Percentiles rank a stretch among this genome's conserved stretches.
These are phyloP conservation scores for Myodes glareolus DNA, from an alignment of 2,113 vertebrate species.

Conservation along the genomic window DNA sequence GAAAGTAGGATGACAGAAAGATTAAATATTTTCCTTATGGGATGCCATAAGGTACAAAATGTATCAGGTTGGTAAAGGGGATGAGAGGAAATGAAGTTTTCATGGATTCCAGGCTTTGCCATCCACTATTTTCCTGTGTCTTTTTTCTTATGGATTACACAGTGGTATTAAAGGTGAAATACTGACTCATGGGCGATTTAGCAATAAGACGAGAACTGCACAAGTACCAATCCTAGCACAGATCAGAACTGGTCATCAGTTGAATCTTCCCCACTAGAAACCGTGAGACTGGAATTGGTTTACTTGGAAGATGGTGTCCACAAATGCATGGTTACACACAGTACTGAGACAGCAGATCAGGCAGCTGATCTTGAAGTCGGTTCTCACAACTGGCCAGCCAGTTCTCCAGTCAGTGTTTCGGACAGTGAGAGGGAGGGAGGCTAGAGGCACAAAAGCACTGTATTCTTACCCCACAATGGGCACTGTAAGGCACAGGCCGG, in stretches of 20 bases:
- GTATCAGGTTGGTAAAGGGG: neutral
- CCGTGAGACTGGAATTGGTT: neutral
- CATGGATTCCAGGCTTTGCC: rapidly evolving
- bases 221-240: no score
- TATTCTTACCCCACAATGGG: neutral
- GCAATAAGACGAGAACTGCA: neutral
- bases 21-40: conserved; percentile 67
- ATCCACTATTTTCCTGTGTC: neutral
- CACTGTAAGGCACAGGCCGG: neutral
- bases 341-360: neutral
- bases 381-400: neutral
- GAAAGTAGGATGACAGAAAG: conserved; percentile 66
- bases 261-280: neutral
- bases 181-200: neutral
- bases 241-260: neutral
- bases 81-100: neutral
- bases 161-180: neutral
- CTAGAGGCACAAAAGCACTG: rapidly evolving
- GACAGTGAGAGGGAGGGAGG: neutral
- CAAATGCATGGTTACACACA: neutral
- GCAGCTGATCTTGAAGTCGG: neutral
- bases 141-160: neutral
- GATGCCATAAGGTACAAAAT: conserved; percentile 55
- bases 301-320: neutral
- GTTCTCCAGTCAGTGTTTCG: neutral